Evolutionary conservation across 2,888 invertebrate species (phyloP), one percentile per base, ranked within the genome.

Genomic region (Doris montereyensis): DNA sequence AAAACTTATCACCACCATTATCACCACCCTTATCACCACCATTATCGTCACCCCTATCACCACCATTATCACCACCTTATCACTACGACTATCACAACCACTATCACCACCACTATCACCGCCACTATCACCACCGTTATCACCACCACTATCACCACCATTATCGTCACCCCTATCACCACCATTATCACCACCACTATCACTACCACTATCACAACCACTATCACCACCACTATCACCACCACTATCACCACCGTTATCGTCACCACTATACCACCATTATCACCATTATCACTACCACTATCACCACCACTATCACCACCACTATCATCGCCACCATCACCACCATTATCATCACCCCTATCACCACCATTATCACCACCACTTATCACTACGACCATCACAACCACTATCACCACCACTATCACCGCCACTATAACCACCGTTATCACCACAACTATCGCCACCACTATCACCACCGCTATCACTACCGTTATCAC

Each of bases 171-270:
- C 52, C 5, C 52, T 17, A 41, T 17, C 17, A 41, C 52, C 17
- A 41, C 52, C 17, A 41, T 17, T 17, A 41, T 17, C 5, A 41
- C 52, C 52, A 41, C 52, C 52, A 41, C 52, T 41, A 41, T 17
- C 5, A 41, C 52, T 17, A 41, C 17, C 52, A 10, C 52, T 17
- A 41, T 41, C 17, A 10, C 52, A 41, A 10, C 52, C 52, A 5
- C 5, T 41, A 83, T 86, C 87, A 86, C 41, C 87, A 79, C 84
- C 88, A 88, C 35, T 86, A 80, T 24, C 17, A 41, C 52, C 52
- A 41, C 17, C 52, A 41, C 17, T 41, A 41, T 17, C 52, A 41
- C 52, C 52, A 41, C 52, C 17, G 17, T 17, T 41, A 10, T 41
- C 5, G 17, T 17, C 52, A 41, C 52, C 52, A n/a, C n/a, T n/a